These are phyloP conservation scores for Struthidea cinerea DNA, from an alignment of 2,113 vertebrate species.

Conservation along the genomic window DNA sequence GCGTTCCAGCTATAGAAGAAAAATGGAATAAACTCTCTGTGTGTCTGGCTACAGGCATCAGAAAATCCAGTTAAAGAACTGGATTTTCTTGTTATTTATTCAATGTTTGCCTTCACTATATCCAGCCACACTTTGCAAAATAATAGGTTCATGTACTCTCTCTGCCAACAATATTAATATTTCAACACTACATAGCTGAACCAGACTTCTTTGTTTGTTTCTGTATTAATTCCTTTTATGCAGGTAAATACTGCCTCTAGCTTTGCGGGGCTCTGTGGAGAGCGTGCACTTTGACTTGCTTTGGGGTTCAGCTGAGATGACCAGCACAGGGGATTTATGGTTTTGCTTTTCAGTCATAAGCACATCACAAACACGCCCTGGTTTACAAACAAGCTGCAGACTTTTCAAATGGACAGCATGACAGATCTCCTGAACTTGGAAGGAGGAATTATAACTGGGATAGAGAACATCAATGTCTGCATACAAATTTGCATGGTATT, in stretches of 20 bases:
- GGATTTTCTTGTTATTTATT: neutral
- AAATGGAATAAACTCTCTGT: neutral
- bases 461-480: rapidly evolving
- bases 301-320: neutral
- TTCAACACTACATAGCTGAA: neutral
- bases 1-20: neutral
- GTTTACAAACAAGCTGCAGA: neutral
- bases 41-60: neutral
- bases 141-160: neutral
- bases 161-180: conserved; percentile 39
- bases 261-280: neutral
- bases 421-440: neutral
- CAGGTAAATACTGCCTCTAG: neutral
- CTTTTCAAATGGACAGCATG: neutral
- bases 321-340: neutral
- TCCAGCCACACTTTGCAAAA: neutral
- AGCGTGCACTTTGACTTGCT: neutral
- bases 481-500: neutral
- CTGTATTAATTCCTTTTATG: neutral
- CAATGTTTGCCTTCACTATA: neutral
- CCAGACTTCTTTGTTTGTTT: neutral
- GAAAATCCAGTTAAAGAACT: neutral
- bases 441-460: neutral
- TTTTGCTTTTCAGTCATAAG: neutral
- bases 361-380: neutral